phyloP scores from a whole-genome alignment of 2,113 vertebrate genomes.

The Vombatus ursinus region DNA sequence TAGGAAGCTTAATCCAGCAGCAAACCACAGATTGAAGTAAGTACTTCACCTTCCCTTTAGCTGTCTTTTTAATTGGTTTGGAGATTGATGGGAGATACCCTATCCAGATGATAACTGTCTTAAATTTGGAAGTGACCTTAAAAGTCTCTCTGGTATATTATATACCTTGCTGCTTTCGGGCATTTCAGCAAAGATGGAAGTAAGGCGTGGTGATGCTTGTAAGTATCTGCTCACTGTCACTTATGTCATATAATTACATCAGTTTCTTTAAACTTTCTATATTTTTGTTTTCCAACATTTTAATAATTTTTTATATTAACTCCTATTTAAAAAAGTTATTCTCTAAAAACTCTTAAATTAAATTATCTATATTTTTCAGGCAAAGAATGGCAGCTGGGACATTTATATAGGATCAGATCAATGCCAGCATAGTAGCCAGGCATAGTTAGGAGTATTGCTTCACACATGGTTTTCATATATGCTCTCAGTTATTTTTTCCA shows the following conservation, averaged over 20 bases:
- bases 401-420: not conserved
- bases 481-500: not conserved
- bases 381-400: not conserved
- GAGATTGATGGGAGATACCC: not conserved
- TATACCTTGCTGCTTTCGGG: no score
- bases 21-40: constrained; percentile 93
- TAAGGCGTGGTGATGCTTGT: not conserved
- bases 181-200: no score
- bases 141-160: no score
- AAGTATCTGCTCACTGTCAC: constrained; percentile 1
- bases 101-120: not conserved
- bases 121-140: no score
- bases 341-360: not conserved
- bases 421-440: not conserved
- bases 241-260: not conserved
- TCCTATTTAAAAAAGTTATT: no score
- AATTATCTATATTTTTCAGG: not conserved
- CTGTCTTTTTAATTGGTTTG: not conserved
- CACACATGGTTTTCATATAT: not conserved
- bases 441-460: no score
- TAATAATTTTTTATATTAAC: no score
- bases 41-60: not conserved
- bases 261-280: not conserved
- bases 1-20: constrained; percentile 90
- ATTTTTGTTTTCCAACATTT: no score